Conservation (phyloP, 2,888 invertebrate species). For the Aleiodes testaceus region DNA sequence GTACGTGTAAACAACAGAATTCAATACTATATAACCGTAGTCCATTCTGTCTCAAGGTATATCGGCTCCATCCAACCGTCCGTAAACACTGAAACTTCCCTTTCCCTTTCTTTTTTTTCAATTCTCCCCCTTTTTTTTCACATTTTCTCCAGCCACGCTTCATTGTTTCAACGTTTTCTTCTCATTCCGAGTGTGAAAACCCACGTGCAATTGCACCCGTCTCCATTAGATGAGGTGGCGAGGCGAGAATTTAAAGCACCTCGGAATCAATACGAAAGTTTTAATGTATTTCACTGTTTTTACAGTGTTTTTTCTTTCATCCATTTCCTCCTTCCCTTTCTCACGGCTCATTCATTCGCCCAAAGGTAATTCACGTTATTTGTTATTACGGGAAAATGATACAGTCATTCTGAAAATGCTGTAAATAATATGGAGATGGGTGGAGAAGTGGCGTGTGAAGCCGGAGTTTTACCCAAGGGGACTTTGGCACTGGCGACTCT, state of each 20-base stretch:
- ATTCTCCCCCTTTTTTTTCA: neutral
- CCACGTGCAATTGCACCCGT: too few relatives aligned
- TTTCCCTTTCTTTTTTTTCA: neutral
- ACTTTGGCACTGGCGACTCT: constrained; percentile 21
- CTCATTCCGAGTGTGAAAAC: too few relatives aligned
- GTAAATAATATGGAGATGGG: constrained; percentile 3
- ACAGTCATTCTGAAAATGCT: neutral
- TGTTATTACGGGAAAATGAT: constrained; percentile 3
- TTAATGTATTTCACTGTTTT: neutral
- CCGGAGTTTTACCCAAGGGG: constrained; percentile 14
- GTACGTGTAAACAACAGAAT: constrained; percentile 32
- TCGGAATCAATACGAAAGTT: too few relatives aligned
- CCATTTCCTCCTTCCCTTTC: neutral
- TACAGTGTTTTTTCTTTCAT: neutral
- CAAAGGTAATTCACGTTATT: neutral
- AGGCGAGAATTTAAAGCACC: too few relatives aligned
- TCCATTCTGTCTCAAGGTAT: constrained; percentile 23
- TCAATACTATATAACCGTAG: constrained; percentile 4
- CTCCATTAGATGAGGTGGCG: too few relatives aligned
- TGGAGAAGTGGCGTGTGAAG: neutral
- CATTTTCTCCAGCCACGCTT: neutral
- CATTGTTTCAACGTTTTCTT: too few relatives aligned
- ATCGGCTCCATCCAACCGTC: constrained; percentile 8
- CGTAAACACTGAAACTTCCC: constrained; percentile 22
- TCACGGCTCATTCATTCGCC: neutral